Evolutionary conservation across 2,888 invertebrate species (phyloP), one percentile per base, ranked within the genome.

Genomic region (Tipula confusa): DNA sequence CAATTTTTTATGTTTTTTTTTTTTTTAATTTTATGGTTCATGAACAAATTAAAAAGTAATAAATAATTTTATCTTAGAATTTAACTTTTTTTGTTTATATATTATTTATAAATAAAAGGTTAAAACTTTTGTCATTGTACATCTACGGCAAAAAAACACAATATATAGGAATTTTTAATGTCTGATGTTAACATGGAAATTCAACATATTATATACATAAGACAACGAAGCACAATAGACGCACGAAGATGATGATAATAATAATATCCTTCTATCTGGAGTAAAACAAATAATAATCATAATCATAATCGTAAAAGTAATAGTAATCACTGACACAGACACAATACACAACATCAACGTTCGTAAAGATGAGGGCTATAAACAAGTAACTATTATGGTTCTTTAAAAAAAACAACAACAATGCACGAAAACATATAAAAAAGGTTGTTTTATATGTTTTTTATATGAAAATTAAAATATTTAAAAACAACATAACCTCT

Each of bases 11-110:
- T n/a, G n/a, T n/a, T n/a, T n/a, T n/a, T n/a, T n/a, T n/a, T n/a
- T 64, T 24, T 64, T 64, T 64, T 64, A 64, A 64, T 64, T 64
- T 64, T 64, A 64, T 64, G 64, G 64, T 64, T 64, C 64, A 64
- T 64, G 64, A 64, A 64, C 64, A 64, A 64, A 64, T 64, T 64
- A 64, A 64, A 64, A 64, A 64, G 64, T 64, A 64, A 64, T 64
- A 64, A 64, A 64, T 64, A 64, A 64, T 64, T 64, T 64, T 64
- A 64, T 64, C 64, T 64, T 64, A 24, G 24, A 64, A 64, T 24
- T 64, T 64, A 24, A 64, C 64, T 64, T 64, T n/a, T n/a, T 64
- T 64, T 64, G 64, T 64, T 64, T 64, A 64, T 64, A 24, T 48
- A 38, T n/a, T n/a, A n/a, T 38, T 9, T 38, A 1, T 18, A 48